Evolutionary conservation across 2,888 invertebrate species (phyloP).

Genomic region (Melanophora roralis): DNA sequence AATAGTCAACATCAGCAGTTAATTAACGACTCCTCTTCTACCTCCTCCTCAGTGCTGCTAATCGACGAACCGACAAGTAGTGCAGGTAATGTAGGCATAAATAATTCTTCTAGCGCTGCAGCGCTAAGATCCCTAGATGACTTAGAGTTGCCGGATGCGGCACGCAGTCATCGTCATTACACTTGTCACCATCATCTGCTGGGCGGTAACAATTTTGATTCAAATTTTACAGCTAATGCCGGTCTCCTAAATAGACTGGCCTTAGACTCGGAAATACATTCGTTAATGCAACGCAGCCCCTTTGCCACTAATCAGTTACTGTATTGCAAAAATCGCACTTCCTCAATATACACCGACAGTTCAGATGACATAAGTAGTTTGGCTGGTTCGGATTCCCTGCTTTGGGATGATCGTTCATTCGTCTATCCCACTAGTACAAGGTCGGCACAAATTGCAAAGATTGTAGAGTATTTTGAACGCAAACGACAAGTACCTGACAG

Average conservation of each 20-base stretch:
- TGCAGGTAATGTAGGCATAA: conserved; percentile 47
- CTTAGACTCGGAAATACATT: conserved; percentile 78
- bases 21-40: conserved; percentile 78
- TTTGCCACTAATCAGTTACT: conserved; percentile 79
- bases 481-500: conserved; percentile 80
- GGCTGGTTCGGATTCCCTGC: conserved; percentile 85
- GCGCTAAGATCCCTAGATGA: conserved; percentile 81
- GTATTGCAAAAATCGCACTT: conserved; percentile 82
- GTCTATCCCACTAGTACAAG: conserved; percentile 79
- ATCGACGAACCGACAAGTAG: conserved; percentile 80
- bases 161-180: conserved; percentile 71
- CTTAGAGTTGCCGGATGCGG: conserved; percentile 76
- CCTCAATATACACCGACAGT: conserved; percentile 91
- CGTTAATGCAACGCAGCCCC: conserved; percentile 77
- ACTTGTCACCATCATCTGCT: conserved; percentile 74
- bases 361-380: conserved; percentile 91
- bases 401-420: conserved; percentile 83
- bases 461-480: conserved; percentile 92
- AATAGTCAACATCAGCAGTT: conserved; percentile 66
- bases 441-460: conserved; percentile 86
- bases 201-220: conserved; percentile 71
- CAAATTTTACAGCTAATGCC: conserved; percentile 74
- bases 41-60: conserved; percentile 78
- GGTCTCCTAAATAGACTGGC: conserved; percentile 79
- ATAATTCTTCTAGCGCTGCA: conserved; percentile 72